These are phyloP conservation scores for Meleagris gallopavo DNA, from an alignment of 2,113 vertebrate genomes.

Conservation along the genomic window DNA sequence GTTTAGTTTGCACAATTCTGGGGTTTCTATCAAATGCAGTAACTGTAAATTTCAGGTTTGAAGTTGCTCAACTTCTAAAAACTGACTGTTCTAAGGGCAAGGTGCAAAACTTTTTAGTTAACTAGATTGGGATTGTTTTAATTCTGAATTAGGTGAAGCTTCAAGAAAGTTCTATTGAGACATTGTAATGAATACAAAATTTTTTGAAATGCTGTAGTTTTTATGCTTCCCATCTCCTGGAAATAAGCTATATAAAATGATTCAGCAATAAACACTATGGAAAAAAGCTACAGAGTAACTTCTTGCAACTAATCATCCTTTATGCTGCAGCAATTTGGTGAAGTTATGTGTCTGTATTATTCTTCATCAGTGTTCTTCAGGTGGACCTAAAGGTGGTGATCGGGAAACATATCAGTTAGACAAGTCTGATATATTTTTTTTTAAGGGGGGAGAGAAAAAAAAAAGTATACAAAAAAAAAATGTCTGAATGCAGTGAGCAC, in stretches of 20 bases:
- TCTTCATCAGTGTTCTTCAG: background rate
- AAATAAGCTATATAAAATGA: conserved; percentile 29
- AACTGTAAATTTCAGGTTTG: background rate
- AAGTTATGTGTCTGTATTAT: background rate
- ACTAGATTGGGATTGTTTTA: background rate
- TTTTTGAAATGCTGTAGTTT: background rate
- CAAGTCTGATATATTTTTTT: background rate
- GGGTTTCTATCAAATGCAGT: background rate
- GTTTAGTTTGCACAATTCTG: background rate
- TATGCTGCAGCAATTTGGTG: background rate
- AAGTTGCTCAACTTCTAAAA: background rate
- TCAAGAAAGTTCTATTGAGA: background rate
- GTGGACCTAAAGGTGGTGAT: background rate
- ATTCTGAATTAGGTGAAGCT: background rate
- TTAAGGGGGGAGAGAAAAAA: background rate
- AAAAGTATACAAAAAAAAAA: background rate
- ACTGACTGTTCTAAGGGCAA: background rate
- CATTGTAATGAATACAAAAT: background rate
- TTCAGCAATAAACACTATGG: conserved; percentile 22
- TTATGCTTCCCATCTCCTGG: background rate
- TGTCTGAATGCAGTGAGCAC: background rate
- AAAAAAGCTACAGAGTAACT: conserved; percentile 27
- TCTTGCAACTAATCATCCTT: background rate
- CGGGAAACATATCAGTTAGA: accelerated
- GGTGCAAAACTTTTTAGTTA: background rate